Evolutionary conservation across 2,113 vertebrate genomes (phyloP).

Genomic region (Telmatochromis brichardi): DNA sequence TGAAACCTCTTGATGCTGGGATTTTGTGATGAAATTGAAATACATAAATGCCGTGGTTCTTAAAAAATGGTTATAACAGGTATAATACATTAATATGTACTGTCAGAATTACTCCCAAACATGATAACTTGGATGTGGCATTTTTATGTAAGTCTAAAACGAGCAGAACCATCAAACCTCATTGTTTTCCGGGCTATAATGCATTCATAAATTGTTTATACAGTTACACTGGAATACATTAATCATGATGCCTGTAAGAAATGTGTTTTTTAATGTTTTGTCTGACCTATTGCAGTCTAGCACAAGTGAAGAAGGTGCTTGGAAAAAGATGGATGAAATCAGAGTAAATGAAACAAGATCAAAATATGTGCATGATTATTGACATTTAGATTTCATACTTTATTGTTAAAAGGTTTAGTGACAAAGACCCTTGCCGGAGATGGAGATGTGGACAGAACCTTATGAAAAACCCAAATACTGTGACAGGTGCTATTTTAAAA

Average conservation of each 20-base stretch:
- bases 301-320: neutral
- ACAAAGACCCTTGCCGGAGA: rapidly evolving
- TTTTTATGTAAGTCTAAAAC: neutral
- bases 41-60: neutral
- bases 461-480: neutral
- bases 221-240: neutral
- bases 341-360: neutral
- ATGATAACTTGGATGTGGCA: neutral
- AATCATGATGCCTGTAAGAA: neutral
- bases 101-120: neutral
- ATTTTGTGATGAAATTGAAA: neutral
- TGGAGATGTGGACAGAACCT: neutral
- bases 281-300: neutral
- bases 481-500: neutral
- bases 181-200: neutral
- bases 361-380: neutral
- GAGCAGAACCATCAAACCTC: neutral
- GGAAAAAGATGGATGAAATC: neutral
- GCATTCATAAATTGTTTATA: neutral
- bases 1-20: neutral
- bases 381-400: neutral
- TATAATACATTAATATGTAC: neutral
- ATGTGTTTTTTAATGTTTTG: neutral
- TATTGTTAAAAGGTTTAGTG: neutral
- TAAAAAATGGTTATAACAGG: neutral